Percentiles rank a stretch among this genome's conserved stretches.
These are phyloP conservation scores for Diogma glabrata DNA, from an alignment of 2,888 invertebrate species.

Conservation along the genomic window DNA sequence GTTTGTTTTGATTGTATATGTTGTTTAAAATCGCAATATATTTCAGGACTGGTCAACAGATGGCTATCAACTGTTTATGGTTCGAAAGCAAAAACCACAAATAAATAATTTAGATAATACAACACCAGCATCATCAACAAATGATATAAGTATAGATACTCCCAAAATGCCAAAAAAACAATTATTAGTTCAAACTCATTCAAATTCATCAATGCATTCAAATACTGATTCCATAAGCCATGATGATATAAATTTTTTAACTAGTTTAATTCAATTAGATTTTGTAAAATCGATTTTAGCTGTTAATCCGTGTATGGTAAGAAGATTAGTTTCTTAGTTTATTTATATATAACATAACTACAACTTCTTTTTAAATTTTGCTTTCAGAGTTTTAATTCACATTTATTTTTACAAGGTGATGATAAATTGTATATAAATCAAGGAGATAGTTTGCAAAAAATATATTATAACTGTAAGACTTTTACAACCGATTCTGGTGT, in stretches of 20 bases:
- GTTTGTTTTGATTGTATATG: too few relatives aligned
- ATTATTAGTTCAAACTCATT: constrained; percentile 9
- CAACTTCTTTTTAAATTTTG: constrained; percentile 15
- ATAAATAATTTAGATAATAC: constrained; percentile 11
- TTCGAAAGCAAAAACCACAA: constrained; percentile 26
- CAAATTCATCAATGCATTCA: constrained; percentile 15
- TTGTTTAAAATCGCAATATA: too few relatives aligned
- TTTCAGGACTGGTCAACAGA: constrained; percentile 94
- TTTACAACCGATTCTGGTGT: constrained; percentile 23
- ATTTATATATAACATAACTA: too few relatives aligned
- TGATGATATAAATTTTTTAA: constrained; percentile 24
- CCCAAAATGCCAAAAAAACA: constrained; percentile 15
- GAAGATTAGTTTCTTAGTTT: constrained; percentile 22
- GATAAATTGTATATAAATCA: constrained; percentile 86
- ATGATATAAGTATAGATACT: constrained; percentile 5
- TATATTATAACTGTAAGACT: constrained; percentile 34
- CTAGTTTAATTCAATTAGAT: constrained; percentile 62
- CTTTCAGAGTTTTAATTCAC: constrained; percentile 76
- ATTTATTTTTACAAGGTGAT: constrained; percentile 89
- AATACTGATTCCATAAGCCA: not conserved
- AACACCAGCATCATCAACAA: constrained; percentile 3
- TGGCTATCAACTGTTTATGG: constrained; percentile 93
- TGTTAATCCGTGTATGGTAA: constrained; percentile 91
- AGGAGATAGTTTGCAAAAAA: constrained; percentile 51
- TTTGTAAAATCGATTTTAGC: constrained; percentile 90